phyloP scores from a whole-genome alignment of 2,888 invertebrate species.

The Drosophila macrospina region DNA sequence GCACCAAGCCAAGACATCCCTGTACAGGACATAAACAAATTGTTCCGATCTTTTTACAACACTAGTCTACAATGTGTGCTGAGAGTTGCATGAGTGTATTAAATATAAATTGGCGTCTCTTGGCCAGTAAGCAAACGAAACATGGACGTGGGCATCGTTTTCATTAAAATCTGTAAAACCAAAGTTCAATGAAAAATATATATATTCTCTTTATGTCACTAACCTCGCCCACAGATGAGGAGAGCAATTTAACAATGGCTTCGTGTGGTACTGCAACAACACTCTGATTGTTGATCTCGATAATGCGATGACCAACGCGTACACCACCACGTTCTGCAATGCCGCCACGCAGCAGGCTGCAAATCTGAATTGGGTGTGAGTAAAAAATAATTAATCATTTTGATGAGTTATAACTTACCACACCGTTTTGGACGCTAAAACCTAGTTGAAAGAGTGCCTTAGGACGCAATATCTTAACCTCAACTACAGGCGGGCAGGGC shows the following conservation, averaged over 20 bases:
- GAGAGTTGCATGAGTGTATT: conserved; percentile 75
- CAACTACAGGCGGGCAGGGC: conserved; percentile 99
- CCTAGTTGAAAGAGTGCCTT: conserved; percentile 99
- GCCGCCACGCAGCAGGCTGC: conserved; percentile 98
- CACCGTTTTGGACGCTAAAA: conserved; percentile 99
- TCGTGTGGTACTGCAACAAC: conserved; percentile 99
- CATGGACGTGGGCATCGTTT: conserved; percentile 99
- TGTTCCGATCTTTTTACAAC: not conserved
- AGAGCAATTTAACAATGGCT: conserved; percentile 98
- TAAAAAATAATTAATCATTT: no score
- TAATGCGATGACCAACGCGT: conserved; percentile 99
- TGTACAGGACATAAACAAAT: conserved; percentile 12
- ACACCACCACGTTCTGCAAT: conserved; percentile 99
- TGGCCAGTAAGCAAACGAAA: conserved; percentile 99
- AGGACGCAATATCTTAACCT: conserved; percentile 99
- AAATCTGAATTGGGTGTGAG: conserved; percentile 89
- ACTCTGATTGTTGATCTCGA: conserved; percentile 99
- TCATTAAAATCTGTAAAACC: conserved; percentile 96
- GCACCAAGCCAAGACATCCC: no score
- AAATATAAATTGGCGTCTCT: conserved; percentile 99
- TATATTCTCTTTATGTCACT: not conserved
- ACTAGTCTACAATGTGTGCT: conserved; percentile 24
- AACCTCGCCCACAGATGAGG: conserved; percentile 99
- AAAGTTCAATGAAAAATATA: not conserved
- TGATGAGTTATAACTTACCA: conserved; percentile 87